phyloP scores from a whole-genome alignment of 2,888 invertebrate species.

The Tipula helvola region DNA sequence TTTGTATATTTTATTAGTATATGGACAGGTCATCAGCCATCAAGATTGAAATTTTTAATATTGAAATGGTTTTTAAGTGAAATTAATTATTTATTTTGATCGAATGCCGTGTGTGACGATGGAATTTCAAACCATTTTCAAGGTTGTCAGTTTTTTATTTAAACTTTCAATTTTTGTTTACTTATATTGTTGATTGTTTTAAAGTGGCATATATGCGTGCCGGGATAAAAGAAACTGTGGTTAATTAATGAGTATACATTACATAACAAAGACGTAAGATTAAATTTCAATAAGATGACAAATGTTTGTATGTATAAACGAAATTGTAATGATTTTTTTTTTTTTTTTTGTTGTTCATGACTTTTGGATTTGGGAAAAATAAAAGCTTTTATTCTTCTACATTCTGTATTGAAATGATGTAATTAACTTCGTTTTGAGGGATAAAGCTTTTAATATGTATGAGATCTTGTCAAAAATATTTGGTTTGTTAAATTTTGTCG shows the following conservation, averaged over 20 bases:
- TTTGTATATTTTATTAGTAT: neutral
- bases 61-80: neutral
- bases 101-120: neutral
- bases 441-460: no score
- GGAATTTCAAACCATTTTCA: neutral
- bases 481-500: no score
- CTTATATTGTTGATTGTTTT: neutral
- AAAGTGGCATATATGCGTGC: neutral
- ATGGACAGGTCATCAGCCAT: neutral
- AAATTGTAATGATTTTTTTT: no score
- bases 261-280: neutral
- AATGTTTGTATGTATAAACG: no score
- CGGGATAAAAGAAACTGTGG: neutral
- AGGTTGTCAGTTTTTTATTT: neutral
- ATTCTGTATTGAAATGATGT: no score
- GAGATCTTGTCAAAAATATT: no score
- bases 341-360: no score
- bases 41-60: neutral
- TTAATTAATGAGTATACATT: neutral
- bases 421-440: no score
- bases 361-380: no score
- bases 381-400: no score
- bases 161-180: neutral
- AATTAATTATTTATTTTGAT: neutral
- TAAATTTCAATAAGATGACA: neutral